Conservation (phyloP, 2,797 vertebrate species). For the Hephaestus fuliginosus region DNA sequence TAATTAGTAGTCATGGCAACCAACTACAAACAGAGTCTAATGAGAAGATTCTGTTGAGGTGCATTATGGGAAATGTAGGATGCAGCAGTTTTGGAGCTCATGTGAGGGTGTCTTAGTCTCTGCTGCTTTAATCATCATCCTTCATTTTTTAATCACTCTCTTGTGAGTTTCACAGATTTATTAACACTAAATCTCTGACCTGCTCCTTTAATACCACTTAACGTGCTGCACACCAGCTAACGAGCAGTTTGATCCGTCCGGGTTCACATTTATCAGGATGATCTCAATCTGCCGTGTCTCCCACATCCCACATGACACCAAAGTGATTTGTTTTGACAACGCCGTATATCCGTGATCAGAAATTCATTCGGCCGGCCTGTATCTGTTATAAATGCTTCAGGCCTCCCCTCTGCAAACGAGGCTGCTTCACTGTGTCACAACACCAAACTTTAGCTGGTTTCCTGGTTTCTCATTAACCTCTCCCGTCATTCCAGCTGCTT, state of each 20-base stretch:
- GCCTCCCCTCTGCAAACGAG: background rate
- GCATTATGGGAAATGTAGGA: background rate
- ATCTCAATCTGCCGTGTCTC: background rate
- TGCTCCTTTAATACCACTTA: background rate
- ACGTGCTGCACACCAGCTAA: background rate
- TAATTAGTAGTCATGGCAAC: too few relatives aligned
- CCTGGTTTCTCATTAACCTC: too few relatives aligned
- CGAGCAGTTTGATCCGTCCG: background rate
- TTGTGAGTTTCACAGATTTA: too few relatives aligned
- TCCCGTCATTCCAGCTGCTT: too few relatives aligned
- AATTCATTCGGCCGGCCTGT: background rate
- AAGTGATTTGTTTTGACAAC: background rate
- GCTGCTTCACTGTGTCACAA: background rate
- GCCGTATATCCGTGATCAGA: background rate
- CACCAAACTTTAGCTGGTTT: background rate
- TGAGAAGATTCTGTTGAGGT: too few relatives aligned
- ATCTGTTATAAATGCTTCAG: background rate
- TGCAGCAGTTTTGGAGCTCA: background rate
- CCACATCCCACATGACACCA: background rate
- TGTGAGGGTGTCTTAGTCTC: too few relatives aligned
- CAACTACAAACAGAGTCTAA: too few relatives aligned
- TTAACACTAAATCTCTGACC: background rate
- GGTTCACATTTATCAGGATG: background rate
- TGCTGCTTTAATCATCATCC: too few relatives aligned
- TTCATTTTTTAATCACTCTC: too few relatives aligned